Evolutionary conservation across 2,888 invertebrate genomes (phyloP), one percentile per base, ranked within the genome.

Genomic region (Watsonalla binaria): DNA sequence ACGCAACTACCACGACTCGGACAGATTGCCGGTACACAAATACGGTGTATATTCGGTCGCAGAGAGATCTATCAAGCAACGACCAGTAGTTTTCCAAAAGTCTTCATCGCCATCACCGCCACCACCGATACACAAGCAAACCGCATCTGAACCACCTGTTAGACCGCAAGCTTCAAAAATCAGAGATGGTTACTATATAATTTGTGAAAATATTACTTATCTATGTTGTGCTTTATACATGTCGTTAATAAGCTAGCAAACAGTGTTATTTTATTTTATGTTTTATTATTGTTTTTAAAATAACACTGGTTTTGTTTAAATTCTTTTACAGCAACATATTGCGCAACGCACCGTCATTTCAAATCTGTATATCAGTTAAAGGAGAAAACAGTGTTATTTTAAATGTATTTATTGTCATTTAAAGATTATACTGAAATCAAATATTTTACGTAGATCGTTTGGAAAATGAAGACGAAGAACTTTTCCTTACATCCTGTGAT

Each of bases 31-130:
- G 9, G 61, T 59, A 11, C 90, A 90, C 54, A 74, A 81, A 42
- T 88, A 66, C 58, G 90, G 90, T 6, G 65, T 90, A 6, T 90
- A 90, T 62, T 90, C 90, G 2, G 76, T 84, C 35, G 70, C 78
- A 39, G 83, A 84, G 59, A 85, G 78, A 59, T 62, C 65, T 11
- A 59, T 64, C 35, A 78, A 66, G 51, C 77, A 76, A 55, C 63
- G 68, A 52, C 76, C 80, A 0, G 52, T 78, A n/a, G 51, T 79
- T 0, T 74, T 80, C 42, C 71, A 67, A 6, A 85, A 80, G 56
- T 69, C 79, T 5, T 70, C 74, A 0, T 82, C 86, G 11, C 42
- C 42, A 24, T 24, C 24, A 0, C 79, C 83, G 2, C 71, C 78
- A 5, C 80, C 79, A 2, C 78, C 81, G 0, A 60, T 76, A 1